Evolutionary conservation across 2,797 vertebrate genomes (phyloP).

Genomic region (Octomys mimax): DNA sequence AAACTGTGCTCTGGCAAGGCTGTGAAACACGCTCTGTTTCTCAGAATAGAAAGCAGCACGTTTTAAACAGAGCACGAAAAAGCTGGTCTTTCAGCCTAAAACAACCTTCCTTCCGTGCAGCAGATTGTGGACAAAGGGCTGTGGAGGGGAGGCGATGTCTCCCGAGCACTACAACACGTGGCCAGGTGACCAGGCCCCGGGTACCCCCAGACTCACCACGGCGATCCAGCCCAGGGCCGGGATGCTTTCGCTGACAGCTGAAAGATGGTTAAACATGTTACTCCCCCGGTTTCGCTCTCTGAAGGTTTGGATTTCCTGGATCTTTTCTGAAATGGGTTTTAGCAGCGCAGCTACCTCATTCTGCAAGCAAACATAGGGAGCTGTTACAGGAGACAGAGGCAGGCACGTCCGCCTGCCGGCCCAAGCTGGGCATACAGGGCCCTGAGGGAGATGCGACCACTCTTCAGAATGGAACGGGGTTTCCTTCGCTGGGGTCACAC

Average conservation of each 20-base stretch:
- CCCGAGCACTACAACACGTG: not conserved
- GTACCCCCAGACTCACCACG: constrained; percentile 91
- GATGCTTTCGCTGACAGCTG: constrained; percentile 98
- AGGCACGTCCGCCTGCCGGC: not conserved
- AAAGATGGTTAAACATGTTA: constrained; percentile 97
- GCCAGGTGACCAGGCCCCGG: accelerated
- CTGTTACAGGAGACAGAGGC: constrained; percentile 47
- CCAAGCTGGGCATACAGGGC: not conserved
- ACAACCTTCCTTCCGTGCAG: constrained; percentile 44
- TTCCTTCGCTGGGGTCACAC: not conserved
- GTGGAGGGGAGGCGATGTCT: not conserved
- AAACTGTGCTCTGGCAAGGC: not conserved
- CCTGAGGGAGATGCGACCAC: not conserved
- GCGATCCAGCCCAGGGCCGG: constrained; percentile 98
- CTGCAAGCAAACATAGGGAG: constrained; percentile 85
- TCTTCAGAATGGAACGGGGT: not conserved
- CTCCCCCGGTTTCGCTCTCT: constrained; percentile 97
- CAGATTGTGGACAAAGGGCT: not conserved
- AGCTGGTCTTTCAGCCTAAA: not conserved
- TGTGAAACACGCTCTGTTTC: no score
- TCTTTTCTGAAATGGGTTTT: constrained; percentile 97
- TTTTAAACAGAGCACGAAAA: not conserved
- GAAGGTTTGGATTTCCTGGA: constrained; percentile 97
- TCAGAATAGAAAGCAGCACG: not conserved
- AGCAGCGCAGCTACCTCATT: constrained; percentile 92